Evolutionary conservation across 2,113 vertebrate species (phyloP).

Genomic region (Elgaria multicarinata): DNA sequence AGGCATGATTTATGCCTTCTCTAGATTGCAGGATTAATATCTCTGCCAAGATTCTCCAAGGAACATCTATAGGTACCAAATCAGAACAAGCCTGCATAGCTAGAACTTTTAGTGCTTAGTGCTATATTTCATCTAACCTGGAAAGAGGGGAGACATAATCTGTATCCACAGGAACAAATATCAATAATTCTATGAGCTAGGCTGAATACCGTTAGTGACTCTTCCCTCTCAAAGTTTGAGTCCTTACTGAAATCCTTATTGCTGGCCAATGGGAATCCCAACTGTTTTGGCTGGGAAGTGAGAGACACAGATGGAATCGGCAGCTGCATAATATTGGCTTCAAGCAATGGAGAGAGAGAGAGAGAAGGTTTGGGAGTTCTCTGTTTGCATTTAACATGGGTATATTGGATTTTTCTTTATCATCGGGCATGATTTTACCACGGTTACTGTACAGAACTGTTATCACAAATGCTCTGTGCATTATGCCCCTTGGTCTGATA

Average conservation of each 20-base stretch:
- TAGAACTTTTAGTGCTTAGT: neutral
- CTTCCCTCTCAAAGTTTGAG: neutral
- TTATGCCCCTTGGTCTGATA: neutral
- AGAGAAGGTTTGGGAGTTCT: constrained; percentile 12
- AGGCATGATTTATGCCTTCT: neutral
- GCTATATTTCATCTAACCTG: neutral
- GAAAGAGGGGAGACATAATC: neutral
- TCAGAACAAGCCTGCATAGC: neutral
- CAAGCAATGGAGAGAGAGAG: neutral
- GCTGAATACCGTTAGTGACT: neutral
- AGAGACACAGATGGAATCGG: constrained; percentile 13
- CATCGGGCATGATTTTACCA: neutral
- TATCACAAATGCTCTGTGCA: neutral
- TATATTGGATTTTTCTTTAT: constrained; percentile 1
- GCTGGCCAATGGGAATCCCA: neutral
- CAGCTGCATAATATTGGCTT: constrained; percentile 29
- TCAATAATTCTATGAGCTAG: neutral
- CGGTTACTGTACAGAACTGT: neutral
- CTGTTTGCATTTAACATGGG: neutral
- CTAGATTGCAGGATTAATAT: neutral
- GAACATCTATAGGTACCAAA: neutral
- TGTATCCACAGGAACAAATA: neutral
- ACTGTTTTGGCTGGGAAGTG: constrained; percentile 29
- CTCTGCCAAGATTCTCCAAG: neutral
- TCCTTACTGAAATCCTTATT: neutral